Evolutionary conservation across 2,113 vertebrate genomes (phyloP), one percentile per base, ranked within the genome.

Genomic region (Semnornis frantzii): DNA sequence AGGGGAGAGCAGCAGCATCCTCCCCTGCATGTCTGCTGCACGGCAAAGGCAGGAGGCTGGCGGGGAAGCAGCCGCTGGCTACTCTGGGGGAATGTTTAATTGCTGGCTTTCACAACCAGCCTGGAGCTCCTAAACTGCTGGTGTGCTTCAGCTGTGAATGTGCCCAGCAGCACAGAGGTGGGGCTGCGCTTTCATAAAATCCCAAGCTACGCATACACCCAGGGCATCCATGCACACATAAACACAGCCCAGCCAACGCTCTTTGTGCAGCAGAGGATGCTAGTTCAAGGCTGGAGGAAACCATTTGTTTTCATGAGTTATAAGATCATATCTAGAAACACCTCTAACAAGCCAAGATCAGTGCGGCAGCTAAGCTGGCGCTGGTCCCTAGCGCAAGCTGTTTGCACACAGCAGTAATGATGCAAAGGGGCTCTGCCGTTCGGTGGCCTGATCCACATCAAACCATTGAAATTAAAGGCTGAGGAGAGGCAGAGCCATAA

Each of bases 381-480:
- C 89, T 58, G 69, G 78, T 89, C 88, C 93, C 83, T 62, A 18
- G 92, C 18, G 1, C 81, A 5, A 91, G 92, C 89, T 95, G 92
- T 95, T 94, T 92, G 95, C 96, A 89, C 68, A 89, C 91, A 95
- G 77, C 85, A 86, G 78, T 92, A 94, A 96, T 86, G 96, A 96
- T 85, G 87, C 34, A 82, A 95, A 79, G 15, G 18, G 85, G 90
- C 87, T 88, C 87, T 88, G 94, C 92, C 6, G 55, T 70, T 96
- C 94, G 92, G 87, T 8, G 25, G 21, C 66, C 90, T 63, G 92
- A 91, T 93, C 96, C 89, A 79, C 94, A 94, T 86, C 89, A 93
- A 96, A 72, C 84, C 78, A 27, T 60, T 66, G 86, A 95, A 96
- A 96, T 96, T 89, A 95, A 96, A 96, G 92, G 87, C 81, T 89